A percentile compares a stretch with the other conserved stretches of the same genome.
Evolutionary conservation across 1,140 invertebrate genomes (phyloP).

Genomic region (Sminthurides bifidus): DNA sequence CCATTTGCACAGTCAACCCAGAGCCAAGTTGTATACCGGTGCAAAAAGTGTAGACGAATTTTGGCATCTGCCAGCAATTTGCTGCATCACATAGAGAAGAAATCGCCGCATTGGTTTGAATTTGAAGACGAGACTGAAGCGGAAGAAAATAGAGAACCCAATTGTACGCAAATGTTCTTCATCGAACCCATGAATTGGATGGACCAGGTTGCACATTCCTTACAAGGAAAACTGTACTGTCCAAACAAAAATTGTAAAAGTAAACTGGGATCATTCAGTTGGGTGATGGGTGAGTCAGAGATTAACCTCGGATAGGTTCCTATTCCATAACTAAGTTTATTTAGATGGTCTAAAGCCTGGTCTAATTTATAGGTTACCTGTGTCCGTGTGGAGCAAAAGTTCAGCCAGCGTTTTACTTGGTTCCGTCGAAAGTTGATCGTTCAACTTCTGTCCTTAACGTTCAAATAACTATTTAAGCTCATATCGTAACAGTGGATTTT

Average conservation of each 20-base stretch:
- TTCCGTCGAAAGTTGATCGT: slow-evolving; percentile 73
- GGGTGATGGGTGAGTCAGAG: slow-evolving; percentile 53
- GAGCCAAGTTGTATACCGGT: slow-evolving; percentile 68
- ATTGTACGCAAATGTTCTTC: slow-evolving; percentile 60
- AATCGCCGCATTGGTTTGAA: slow-evolving; percentile 28
- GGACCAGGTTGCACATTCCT: slow-evolving; percentile 50
- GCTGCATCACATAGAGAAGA: slow-evolving; percentile 46
- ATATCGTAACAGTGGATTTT: no score
- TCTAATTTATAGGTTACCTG: slow-evolving; percentile 48
- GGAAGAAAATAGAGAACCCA: slow-evolving; percentile 25
- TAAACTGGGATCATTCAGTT: slow-evolving; percentile 71
- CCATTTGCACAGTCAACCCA: slow-evolving; percentile 56
- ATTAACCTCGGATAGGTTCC: slow-evolving; percentile 4
- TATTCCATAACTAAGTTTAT: no score
- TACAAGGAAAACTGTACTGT: slow-evolving; percentile 66
- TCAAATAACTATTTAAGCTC: slow-evolving; percentile 58
- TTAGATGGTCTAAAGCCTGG: no score
- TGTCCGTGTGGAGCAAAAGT: slow-evolving; percentile 73
- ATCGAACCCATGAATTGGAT: slow-evolving; percentile 73
- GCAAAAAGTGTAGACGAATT: slow-evolving; percentile 62
- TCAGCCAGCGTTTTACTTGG: slow-evolving; percentile 71
- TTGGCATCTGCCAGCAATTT: slow-evolving; percentile 65
- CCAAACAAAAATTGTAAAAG: slow-evolving; percentile 55
- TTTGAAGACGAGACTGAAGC: slow-evolving; percentile 13
- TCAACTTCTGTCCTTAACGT: slow-evolving; percentile 75